Evolutionary conservation across 2,797 vertebrate species (phyloP).

Genomic region (Allobates femoralis): DNA sequence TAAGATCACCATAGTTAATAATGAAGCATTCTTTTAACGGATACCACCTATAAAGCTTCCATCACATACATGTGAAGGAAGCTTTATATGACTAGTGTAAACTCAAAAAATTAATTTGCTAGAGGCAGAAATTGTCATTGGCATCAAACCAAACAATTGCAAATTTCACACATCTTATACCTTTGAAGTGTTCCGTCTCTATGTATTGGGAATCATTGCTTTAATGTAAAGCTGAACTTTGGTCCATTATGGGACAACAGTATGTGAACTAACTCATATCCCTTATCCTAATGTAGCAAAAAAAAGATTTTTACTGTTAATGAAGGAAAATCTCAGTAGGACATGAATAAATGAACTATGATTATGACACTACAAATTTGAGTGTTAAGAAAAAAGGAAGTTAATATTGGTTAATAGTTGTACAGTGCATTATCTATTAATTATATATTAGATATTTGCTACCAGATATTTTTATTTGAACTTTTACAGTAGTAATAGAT

Average conservation of each 20-base stretch:
- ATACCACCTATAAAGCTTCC: too few species aligned
- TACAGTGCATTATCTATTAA: constrained; percentile 7
- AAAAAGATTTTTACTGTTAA: not conserved
- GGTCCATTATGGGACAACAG: not conserved
- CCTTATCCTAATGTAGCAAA: constrained; percentile 23
- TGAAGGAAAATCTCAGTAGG: not conserved
- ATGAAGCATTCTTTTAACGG: too few species aligned
- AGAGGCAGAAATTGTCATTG: not conserved
- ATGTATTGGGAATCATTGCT: not conserved
- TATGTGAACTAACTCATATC: constrained; percentile 35
- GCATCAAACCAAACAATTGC: not conserved
- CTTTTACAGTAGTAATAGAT: not conserved
- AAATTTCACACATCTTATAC: not conserved
- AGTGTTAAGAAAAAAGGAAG: not conserved
- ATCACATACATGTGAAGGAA: too few species aligned
- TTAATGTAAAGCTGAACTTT: not conserved
- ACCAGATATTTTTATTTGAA: not conserved
- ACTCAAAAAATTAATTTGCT: not conserved
- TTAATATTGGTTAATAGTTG: not conserved
- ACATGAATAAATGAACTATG: not conserved
- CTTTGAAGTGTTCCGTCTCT: not conserved
- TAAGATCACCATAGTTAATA: too few species aligned
- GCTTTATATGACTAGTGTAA: not conserved
- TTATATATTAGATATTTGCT: not conserved
- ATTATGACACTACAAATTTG: not conserved